Percentiles rank a stretch among this genome's conserved stretches.
Conservation (phyloP, 2,888 invertebrate genomes). For the Eupithecia subumbrata region DNA sequence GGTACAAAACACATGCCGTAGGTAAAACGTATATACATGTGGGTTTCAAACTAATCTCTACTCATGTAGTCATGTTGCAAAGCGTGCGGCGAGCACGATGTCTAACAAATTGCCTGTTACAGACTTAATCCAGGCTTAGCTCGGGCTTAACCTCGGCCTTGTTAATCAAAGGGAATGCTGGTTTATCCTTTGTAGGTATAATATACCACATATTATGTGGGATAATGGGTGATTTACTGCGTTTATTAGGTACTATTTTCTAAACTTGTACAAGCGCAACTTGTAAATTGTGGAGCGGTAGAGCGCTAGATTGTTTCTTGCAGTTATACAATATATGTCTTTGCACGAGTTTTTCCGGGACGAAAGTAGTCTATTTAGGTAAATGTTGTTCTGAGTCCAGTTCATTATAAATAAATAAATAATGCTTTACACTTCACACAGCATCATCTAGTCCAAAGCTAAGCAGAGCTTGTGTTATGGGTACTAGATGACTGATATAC, state of each 20-base stretch:
- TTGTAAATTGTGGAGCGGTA: not conserved
- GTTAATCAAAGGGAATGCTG: conserved; percentile 11
- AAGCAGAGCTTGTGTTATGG: too few species aligned
- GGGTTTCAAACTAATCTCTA: too few species aligned
- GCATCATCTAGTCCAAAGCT: too few species aligned
- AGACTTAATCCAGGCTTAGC: conserved; percentile 1
- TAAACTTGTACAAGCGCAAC: not conserved
- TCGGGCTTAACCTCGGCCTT: not conserved
- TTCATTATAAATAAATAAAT: too few species aligned
- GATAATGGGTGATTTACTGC: not conserved
- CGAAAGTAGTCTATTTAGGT: too few species aligned
- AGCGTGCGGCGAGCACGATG: not conserved
- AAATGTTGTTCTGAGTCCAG: too few species aligned
- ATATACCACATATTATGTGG: not conserved
- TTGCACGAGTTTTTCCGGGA: too few species aligned
- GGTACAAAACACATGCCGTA: too few species aligned
- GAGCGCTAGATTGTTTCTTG: not conserved
- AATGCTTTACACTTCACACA: too few species aligned
- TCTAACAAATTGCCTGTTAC: not conserved
- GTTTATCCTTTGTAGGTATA: not conserved
- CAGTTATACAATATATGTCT: too few species aligned
- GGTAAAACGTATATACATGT: too few species aligned
- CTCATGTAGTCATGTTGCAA: not conserved
- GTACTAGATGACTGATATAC: too few species aligned
- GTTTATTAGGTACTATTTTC: not conserved